Conservation (phyloP, 2,888 invertebrate species). For the Chrysolina haemoptera region DNA sequence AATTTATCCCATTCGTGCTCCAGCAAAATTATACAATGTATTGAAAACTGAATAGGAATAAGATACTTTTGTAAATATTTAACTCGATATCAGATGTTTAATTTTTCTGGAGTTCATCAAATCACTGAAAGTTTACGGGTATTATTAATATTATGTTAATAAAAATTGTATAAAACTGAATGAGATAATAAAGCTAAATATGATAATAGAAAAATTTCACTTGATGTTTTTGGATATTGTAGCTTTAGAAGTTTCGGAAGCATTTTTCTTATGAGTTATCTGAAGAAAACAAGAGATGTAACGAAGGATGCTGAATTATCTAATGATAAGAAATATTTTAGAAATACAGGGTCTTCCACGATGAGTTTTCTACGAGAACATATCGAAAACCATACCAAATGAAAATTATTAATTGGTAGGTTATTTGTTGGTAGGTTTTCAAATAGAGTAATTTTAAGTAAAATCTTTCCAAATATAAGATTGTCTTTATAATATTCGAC, state of each 20-base stretch:
- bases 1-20: constrained; percentile 58
- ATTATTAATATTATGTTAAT: constrained; percentile 68
- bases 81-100: constrained; percentile 12
- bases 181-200: constrained; percentile 65
- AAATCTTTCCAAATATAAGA: no score
- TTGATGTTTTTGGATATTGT: constrained; percentile 57
- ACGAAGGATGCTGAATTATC: neutral
- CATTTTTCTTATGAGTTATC: constrained; percentile 26
- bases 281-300: constrained; percentile 12
- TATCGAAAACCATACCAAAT: no score
- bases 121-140: constrained; percentile 67
- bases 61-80: neutral
- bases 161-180: constrained; percentile 65
- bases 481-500: no score
- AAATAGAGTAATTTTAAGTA: no score
- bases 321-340: neutral
- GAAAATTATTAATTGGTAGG: no score
- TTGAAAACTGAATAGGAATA: neutral
- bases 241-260: constrained; percentile 50
- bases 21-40: constrained; percentile 41
- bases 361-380: no score
- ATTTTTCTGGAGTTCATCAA: constrained; percentile 55
- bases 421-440: no score
- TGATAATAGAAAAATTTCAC: constrained; percentile 53
- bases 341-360: no score